Evolutionary conservation across 2,888 invertebrate genomes (phyloP).

Genomic region (Drosophila gaucha): DNA sequence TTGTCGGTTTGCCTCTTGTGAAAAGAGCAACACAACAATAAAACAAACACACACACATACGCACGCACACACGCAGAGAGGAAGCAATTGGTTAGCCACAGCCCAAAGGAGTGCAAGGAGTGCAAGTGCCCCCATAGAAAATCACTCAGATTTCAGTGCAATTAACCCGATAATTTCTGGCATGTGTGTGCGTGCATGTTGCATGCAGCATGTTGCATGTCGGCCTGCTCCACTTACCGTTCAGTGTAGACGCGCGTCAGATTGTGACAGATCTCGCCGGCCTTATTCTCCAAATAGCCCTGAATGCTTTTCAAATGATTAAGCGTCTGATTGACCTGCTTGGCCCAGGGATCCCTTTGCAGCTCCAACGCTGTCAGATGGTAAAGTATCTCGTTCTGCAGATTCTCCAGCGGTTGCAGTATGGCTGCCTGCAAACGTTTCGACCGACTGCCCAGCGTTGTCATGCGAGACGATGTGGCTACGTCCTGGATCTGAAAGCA

Average conservation of each 20-base stretch:
- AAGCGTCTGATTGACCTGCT: conserved; percentile 89
- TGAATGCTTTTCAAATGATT: conserved; percentile 91
- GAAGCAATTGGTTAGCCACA: conserved; percentile 26
- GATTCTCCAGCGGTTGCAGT: conserved; percentile 89
- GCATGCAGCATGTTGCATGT: conserved; percentile 11
- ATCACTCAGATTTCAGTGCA: conserved; percentile 43
- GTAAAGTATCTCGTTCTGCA: conserved; percentile 90
- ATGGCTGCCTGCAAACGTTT: conserved; percentile 88
- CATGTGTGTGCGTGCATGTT: background rate
- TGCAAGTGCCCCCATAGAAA: conserved; percentile 26
- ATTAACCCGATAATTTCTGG: conserved; percentile 36
- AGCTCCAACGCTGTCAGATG: conserved; percentile 91
- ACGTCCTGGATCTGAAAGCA: conserved; percentile 87
- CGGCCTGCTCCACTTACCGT: conserved; percentile 63
- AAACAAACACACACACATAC: conserved; percentile 14
- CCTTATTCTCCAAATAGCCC: conserved; percentile 90
- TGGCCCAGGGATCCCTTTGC: conserved; percentile 89
- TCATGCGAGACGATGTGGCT: conserved; percentile 89
- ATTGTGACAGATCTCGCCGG: conserved; percentile 89
- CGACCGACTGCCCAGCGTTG: conserved; percentile 88
- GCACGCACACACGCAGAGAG: conserved; percentile 11
- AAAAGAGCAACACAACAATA: conserved; percentile 36
- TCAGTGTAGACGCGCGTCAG: conserved; percentile 85
- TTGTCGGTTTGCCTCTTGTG: conserved; percentile 27
- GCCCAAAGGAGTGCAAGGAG: conserved; percentile 14